These are phyloP conservation scores for Drosophila tani DNA, from an alignment of 1,140 invertebrate genomes.

Conservation along the genomic window DNA sequence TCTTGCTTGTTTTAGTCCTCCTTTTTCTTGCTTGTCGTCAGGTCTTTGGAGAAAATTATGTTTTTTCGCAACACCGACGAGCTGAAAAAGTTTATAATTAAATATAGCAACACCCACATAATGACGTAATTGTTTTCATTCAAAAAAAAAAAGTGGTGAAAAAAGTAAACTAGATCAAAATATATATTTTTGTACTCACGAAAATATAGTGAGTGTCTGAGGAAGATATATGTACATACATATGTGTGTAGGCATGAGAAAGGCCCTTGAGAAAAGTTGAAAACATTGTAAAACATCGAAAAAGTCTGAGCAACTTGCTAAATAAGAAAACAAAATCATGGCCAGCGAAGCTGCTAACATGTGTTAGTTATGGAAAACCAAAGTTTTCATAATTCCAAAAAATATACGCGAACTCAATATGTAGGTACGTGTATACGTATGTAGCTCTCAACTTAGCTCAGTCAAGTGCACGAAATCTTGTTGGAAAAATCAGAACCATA, in stretches of 20 bases:
- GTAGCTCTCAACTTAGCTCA: constrained; percentile 8
- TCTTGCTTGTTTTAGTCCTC: constrained; percentile 12
- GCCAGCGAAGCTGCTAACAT: constrained; percentile 44
- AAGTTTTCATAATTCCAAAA: constrained; percentile 77
- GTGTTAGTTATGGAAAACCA: constrained; percentile 51
- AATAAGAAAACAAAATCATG: constrained; percentile 74
- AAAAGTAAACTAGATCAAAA: constrained; percentile 22
- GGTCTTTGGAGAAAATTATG: constrained; percentile 45
- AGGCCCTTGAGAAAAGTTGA: constrained; percentile 38
- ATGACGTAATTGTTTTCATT: constrained; percentile 73
- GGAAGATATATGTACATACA: constrained; percentile 6
- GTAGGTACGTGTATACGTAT: constrained; percentile 22
- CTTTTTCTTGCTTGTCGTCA: constrained; percentile 11
- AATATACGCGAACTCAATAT: constrained; percentile 43
- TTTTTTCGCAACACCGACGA: constrained; percentile 6
- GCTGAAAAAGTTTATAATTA: constrained; percentile 49
- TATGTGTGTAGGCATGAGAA: constrained; percentile 15
- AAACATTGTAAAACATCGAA: constrained; percentile 42
- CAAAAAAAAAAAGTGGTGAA: constrained; percentile 49
- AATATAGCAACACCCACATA: constrained; percentile 60
- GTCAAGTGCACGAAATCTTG: constrained; percentile 71
- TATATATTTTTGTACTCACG: constrained; percentile 13
- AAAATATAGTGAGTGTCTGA: constrained; percentile 1
- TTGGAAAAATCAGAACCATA: constrained; percentile 75
- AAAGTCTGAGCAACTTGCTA: constrained; percentile 56